Evolutionary conservation across 2,888 invertebrate species (phyloP), one percentile per base, ranked within the genome.

Genomic region (Cylloceria caligata): DNA sequence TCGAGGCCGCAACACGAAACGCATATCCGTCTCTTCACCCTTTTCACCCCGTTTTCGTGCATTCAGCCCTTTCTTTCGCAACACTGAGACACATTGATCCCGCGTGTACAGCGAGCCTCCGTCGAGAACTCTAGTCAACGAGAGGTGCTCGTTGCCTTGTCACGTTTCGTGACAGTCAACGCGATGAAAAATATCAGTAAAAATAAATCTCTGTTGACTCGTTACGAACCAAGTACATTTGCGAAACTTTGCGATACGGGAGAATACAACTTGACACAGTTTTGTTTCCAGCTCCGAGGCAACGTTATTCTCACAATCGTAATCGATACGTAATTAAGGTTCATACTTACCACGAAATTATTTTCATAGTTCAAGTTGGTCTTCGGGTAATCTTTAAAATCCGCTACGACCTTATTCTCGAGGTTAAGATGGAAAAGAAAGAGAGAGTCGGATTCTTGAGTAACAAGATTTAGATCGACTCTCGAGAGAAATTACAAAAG

Each of bases 1-100:
- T 27, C 21, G 42, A 27, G 69, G 69, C 69, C 42, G 69, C 57
- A 71, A 71, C 69, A 57, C 69, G 55, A 71, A 71, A 71, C 57
- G 69, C 69, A 71, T 55, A 42, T 55, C 13, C 34, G 1, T n/a
- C 69, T 11, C 39, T 13, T 5, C 9, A 9, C 27, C 39, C 55
- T n/a, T 21, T n/a, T 11, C 6, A 3, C 24, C 57, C 24, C 57
- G 16, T 30, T 27, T 30, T 30, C 16, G 16, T 5, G 30, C 19
- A 49, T 13, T 34, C 13, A 21, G 11, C 19, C 47, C 49, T 19
- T 49, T 68, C 49, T 34, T 52, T 68, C 36, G 6, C 47, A n/a
- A 11, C 45, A 6, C 36, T 1, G 45, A 57, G 30, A 30, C 30
- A 30, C 27, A n/a, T 60, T 34, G 60, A 60, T 60, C 34, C 34